Percentiles rank a stretch among this genome's conserved stretches.
Conservation (phyloP, 2,113 vertebrate species). For the Dicrurus megarhynchus region DNA sequence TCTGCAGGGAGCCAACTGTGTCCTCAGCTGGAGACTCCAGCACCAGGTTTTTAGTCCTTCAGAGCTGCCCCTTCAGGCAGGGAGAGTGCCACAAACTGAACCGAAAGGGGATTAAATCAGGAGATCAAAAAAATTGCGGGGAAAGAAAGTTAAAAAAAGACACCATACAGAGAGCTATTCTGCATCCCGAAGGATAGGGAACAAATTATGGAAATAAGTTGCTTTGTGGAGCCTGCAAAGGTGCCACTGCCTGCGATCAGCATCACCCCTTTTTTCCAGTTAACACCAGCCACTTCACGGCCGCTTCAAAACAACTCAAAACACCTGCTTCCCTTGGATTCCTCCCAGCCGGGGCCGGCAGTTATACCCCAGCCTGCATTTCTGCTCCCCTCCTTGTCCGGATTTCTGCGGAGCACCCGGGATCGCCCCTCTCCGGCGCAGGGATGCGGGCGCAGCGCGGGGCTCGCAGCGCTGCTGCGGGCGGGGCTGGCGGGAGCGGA, state of each 20-base stretch:
- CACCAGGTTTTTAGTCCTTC: neutral
- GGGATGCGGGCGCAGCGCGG: neutral
- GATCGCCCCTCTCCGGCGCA: rapidly evolving
- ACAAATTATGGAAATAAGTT: neutral
- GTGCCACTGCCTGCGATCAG: neutral
- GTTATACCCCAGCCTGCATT: neutral
- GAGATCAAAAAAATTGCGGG: neutral
- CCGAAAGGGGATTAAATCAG: rapidly evolving
- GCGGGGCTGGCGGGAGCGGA: neutral
- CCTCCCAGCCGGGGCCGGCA: neutral
- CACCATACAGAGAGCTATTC: neutral
- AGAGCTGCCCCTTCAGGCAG: neutral
- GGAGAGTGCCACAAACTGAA: neutral
- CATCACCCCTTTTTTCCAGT: neutral
- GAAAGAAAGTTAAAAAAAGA: neutral
- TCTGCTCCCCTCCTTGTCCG: neutral
- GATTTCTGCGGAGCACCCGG: neutral
- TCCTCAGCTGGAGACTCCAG: neutral
- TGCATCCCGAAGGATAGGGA: neutral
- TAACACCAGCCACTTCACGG: neutral
- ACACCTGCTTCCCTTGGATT: neutral
- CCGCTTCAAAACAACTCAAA: neutral
- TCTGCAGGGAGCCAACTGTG: neutral
- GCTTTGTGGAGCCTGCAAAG: neutral
- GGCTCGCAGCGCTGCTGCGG: neutral